These are phyloP conservation scores for Zelostemma sp. DNA, from an alignment of 1,140 invertebrate genomes.

Conservation along the genomic window DNA sequence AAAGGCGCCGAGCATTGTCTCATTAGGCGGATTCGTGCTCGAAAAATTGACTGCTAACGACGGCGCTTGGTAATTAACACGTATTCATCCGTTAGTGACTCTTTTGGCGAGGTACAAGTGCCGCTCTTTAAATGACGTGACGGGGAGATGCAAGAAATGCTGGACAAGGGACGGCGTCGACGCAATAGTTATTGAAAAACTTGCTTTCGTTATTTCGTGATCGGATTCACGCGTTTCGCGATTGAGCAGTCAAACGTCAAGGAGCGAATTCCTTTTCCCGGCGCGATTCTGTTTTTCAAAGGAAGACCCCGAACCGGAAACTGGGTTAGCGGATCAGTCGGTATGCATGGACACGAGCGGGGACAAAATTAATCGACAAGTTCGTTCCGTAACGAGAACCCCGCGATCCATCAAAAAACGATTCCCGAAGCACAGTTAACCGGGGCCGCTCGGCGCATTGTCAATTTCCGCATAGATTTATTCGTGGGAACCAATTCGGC, in stretches of 20 bases:
- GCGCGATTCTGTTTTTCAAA: not conserved
- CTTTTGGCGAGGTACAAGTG: not conserved
- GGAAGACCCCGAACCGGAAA: not conserved
- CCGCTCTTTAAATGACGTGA: not conserved
- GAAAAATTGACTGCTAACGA: constrained; percentile 10
- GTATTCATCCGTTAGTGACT: not conserved
- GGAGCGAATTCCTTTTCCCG: not conserved
- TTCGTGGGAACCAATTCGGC: not conserved
- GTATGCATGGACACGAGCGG: too few relatives aligned
- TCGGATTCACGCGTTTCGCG: not conserved
- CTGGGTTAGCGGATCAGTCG: not conserved
- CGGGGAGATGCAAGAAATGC: not conserved
- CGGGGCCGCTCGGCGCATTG: not conserved
- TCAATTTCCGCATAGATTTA: constrained; percentile 3
- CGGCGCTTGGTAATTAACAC: not conserved
- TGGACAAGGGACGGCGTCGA: not conserved
- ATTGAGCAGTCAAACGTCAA: constrained; percentile 1
- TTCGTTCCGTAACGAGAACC: not conserved
- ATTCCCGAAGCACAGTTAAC: not conserved
- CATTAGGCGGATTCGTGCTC: not conserved
- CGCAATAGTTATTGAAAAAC: not conserved
- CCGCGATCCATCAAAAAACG: not conserved
- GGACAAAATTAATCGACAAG: too few relatives aligned
- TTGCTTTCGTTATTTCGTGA: constrained; percentile 1
- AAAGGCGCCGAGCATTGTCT: too few relatives aligned